phyloP scores from a whole-genome alignment of 2,797 vertebrate species.

The Threskiornis aethiopicus region DNA sequence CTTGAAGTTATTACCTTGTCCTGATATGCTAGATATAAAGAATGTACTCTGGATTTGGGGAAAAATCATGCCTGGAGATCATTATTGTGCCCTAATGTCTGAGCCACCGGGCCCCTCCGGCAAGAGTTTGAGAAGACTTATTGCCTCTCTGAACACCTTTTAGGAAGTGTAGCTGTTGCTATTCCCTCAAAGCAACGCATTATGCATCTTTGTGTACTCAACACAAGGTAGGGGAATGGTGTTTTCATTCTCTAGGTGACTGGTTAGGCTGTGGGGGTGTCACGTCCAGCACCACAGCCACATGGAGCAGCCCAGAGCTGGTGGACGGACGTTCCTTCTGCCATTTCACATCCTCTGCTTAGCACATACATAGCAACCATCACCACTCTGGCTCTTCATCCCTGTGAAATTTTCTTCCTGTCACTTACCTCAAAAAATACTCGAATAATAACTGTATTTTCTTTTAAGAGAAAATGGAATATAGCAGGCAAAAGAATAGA shows the following conservation, averaged over 20 bases:
- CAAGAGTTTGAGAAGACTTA: not conserved
- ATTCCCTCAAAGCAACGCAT: not conserved
- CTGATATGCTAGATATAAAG: not conserved
- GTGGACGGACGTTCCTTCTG: not conserved
- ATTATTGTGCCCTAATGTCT: not conserved
- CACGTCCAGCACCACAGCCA: not conserved
- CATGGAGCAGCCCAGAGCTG: rapidly evolving
- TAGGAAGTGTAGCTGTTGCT: not conserved
- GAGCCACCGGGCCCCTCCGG: not conserved
- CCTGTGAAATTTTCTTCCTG: not conserved
- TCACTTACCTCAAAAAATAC: not conserved
- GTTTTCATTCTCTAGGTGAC: not conserved
- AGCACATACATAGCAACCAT: not conserved
- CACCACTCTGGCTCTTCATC: not conserved
- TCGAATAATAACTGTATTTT: not conserved
- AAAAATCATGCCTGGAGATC: not conserved
- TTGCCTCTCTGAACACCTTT: not conserved
- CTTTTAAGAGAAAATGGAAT: not conserved
- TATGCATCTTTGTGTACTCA: not conserved
- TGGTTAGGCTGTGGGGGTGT: not conserved
- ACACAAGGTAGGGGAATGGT: not conserved
- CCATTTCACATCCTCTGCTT: not conserved
- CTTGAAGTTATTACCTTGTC: not conserved
- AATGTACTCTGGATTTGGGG: not conserved
- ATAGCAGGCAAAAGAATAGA: not conserved